Evolutionary conservation across 2,113 vertebrate genomes (phyloP), one percentile per base, ranked within the genome.

Genomic region (Sinocyclocheilus anshuiensis): DNA sequence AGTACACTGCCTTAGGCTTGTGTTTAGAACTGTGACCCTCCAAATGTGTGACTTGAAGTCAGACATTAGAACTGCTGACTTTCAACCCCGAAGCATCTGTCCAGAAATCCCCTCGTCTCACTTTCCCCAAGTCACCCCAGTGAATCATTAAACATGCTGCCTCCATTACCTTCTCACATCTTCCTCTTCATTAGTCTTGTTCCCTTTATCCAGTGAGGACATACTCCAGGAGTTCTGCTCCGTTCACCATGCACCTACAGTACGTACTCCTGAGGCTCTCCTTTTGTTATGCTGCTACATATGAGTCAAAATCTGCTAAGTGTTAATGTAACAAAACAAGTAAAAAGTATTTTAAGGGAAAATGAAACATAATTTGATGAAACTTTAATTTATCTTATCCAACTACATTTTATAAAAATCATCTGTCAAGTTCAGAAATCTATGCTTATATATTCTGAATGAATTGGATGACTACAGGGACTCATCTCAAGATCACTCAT

Each of bases 41-140:
- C 69, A 61, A 87, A 80, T 87, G 81, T 55, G 53, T 92, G 91
- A 93, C 91, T 74, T 13, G 4, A 84, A 88, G 86, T 90, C 84
- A 88, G 76, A 81, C 85, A 77, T 55, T 53, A 77, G 81, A 81
- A 84, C 88, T 89, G 85, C 87, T 89, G 90, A 91, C 86, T 77
- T 82, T 26, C 78, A 33, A 33, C 55, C 42, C 0, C 6, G 26
- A 24, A 67, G 13, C 22, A 24, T 82, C 63, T 5, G 1, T 33
- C 10, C 42, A 15, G 36, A 81, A 26, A 16, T 45, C 24, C 4
- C 24, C 18, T 8, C 2, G 9, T 13, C 22, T 80, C 55, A 22
- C 53, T 80, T 80, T 11, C 3, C 53, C 8, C 22, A 24, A 63
- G 42, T 33, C 24, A 55, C 24, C n/a, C 24, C 75, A 7, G 71